phyloP scores from a whole-genome alignment of 2,888 invertebrate genomes.

The Caenorhabditis japonica region DNA sequence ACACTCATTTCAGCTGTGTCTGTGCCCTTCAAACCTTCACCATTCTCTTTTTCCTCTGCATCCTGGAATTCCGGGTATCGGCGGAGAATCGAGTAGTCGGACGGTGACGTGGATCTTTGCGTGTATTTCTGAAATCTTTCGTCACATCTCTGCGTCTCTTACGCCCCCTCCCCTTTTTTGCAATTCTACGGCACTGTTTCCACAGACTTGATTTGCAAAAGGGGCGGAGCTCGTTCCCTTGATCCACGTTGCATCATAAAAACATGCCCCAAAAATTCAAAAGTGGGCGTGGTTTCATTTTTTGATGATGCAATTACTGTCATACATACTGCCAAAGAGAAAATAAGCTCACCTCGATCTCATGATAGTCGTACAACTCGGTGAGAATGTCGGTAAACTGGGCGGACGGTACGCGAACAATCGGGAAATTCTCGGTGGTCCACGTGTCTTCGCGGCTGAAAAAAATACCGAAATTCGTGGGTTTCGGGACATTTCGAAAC shows the following conservation, averaged over 20 bases:
- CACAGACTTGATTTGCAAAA: too few relatives aligned
- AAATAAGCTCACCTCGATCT: constrained; percentile 28
- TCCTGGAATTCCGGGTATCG: constrained; percentile 7
- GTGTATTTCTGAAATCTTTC: constrained; percentile 26
- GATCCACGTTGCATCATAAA: too few relatives aligned
- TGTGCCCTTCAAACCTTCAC: background rate
- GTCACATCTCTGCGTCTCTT: too few relatives aligned
- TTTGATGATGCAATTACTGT: too few relatives aligned
- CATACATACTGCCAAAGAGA: too few relatives aligned
- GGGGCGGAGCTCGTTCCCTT: too few relatives aligned
- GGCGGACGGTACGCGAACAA: constrained; percentile 29
- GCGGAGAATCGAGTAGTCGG: background rate
- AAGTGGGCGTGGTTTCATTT: too few relatives aligned
- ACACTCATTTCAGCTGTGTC: too few relatives aligned
- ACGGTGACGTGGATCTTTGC: constrained; percentile 8
- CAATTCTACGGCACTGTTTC: too few relatives aligned
- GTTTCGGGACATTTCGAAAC: too few relatives aligned
- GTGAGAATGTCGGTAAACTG: constrained; percentile 34
- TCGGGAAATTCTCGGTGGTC: constrained; percentile 35
- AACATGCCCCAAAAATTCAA: too few relatives aligned
- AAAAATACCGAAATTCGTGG: background rate
- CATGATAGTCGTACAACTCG: constrained; percentile 35
- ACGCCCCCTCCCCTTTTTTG: too few relatives aligned
- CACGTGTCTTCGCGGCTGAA: constrained; percentile 41
- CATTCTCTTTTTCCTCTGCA: background rate